Conservation (phyloP, 1,140 invertebrate species). For the Hylaeus volcanicus region DNA sequence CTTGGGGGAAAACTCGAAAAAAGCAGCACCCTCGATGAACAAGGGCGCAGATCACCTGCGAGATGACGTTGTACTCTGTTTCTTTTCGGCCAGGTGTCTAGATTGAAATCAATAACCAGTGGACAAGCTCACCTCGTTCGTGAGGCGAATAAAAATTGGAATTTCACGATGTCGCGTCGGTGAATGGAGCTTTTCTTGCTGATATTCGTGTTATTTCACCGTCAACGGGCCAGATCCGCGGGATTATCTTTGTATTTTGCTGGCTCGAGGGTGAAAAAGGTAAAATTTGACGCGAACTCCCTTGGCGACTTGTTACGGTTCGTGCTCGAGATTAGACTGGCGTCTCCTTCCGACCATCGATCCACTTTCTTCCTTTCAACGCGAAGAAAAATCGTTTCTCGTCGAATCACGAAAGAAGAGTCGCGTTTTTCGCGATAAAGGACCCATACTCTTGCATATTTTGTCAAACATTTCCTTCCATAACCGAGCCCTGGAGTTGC, state of each 20-base stretch:
- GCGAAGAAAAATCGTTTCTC: slow-evolving; percentile 27
- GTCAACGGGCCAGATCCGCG: not conserved
- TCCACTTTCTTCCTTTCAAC: not conserved
- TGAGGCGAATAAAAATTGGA: not conserved
- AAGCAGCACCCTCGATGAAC: not conserved
- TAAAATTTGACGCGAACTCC: slow-evolving; percentile 36
- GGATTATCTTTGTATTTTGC: slow-evolving; percentile 38
- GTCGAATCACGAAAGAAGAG: slow-evolving; percentile 15
- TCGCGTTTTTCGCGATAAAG: slow-evolving; percentile 11
- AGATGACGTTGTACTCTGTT: not conserved
- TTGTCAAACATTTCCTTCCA: too few species aligned
- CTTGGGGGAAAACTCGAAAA: not conserved
- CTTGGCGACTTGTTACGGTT: slow-evolving; percentile 30
- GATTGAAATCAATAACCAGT: not conserved
- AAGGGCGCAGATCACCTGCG: not conserved
- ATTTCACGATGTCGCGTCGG: too few species aligned
- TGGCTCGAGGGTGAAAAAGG: slow-evolving; percentile 22
- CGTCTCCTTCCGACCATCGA: not conserved
- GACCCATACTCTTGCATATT: too few species aligned
- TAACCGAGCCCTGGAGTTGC: too few species aligned
- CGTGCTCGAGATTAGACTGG: slow-evolving; percentile 29
- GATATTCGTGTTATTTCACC: not conserved
- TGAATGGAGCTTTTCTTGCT: not conserved
- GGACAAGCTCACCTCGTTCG: not conserved
- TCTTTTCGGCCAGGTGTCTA: not conserved